Evolutionary conservation across 2,797 vertebrate species (phyloP).

Genomic region (Parauchenoglanis punctatus): DNA sequence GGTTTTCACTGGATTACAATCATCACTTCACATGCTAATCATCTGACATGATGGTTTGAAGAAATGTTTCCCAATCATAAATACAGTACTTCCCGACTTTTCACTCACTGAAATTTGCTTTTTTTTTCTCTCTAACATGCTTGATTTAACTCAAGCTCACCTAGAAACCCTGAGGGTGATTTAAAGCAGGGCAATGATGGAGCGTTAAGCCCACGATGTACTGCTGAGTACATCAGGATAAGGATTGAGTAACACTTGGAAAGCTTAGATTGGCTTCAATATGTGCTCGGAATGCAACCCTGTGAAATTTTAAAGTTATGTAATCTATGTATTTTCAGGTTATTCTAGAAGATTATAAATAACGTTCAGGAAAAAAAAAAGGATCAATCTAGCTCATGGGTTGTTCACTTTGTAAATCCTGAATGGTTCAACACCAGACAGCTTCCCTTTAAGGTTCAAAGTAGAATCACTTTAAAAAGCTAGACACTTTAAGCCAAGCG

Average conservation of each 20-base stretch:
- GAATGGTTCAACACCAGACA: background rate
- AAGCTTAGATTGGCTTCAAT: background rate
- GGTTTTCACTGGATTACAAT: background rate
- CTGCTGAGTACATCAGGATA: constrained; percentile 28
- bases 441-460: background rate
- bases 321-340: background rate
- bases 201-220: constrained; percentile 11
- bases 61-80: background rate
- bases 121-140: too few species aligned
- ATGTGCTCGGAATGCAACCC: background rate
- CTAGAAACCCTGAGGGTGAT: background rate
- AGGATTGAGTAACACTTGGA: background rate
- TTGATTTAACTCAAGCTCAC: background rate
- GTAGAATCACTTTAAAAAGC: background rate
- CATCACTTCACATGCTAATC: constrained; percentile 2
- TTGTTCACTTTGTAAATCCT: background rate
- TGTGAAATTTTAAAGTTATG: background rate
- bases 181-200: background rate
- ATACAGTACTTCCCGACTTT: background rate
- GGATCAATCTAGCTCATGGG: background rate
- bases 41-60: background rate
- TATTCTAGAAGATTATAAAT: background rate
- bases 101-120: background rate
- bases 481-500: background rate
- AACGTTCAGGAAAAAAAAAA: background rate